These are phyloP conservation scores for Naso thynnoides DNA, from an alignment of 2,797 vertebrate species.

Conservation along the genomic window DNA sequence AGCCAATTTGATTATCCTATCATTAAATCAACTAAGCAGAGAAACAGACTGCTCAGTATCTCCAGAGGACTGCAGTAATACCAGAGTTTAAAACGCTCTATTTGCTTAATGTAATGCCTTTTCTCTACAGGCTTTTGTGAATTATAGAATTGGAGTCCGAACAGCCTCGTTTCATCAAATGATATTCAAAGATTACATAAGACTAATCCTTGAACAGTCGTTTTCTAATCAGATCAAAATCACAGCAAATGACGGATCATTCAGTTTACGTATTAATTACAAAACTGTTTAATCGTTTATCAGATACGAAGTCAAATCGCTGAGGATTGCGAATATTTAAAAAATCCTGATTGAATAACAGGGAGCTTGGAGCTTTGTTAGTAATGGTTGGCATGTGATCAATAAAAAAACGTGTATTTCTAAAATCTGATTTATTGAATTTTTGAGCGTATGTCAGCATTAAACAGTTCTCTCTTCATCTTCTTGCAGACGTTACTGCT, in stretches of 20 bases:
- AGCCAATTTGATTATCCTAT: conserved; percentile 55
- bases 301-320: conserved; percentile 11
- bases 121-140: conserved; percentile 16
- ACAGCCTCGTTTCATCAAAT: conserved; percentile 10
- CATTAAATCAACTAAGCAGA: conserved; percentile 35
- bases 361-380: not conserved
- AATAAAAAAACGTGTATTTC: conserved; percentile 13
- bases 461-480: conserved; percentile 11
- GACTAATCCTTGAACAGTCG: not conserved
- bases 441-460: conserved; percentile 11
- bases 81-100: conserved; percentile 22
- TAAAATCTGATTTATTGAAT: conserved; percentile 15
- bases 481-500: not conserved
- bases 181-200: conserved; percentile 4
- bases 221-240: conserved; percentile 25
- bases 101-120: conserved; percentile 20
- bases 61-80: conserved; percentile 31
- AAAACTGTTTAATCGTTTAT: not conserved
- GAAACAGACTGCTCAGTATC: conserved; percentile 39
- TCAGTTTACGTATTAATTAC: conserved; percentile 9
- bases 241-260: conserved; percentile 7
- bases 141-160: conserved; percentile 2
- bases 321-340: conserved; percentile 18
- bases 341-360: conserved; percentile 22
- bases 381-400: conserved; percentile 7